Evolutionary conservation across 1,140 invertebrate species (phyloP), one percentile per base, ranked within the genome.

Genomic region (Anastatus disparis): DNA sequence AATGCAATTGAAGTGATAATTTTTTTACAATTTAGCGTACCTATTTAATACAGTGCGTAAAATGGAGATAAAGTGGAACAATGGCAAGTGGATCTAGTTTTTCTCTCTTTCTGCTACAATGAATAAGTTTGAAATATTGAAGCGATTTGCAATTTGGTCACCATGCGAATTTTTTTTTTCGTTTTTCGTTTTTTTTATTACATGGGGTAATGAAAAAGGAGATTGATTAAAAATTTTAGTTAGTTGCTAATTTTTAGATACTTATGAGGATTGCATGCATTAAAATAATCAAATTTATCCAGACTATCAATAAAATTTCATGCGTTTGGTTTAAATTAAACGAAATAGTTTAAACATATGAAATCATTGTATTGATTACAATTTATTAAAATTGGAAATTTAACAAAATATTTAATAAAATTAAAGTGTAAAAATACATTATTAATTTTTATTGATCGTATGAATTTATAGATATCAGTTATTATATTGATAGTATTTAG

Each of bases 1-100:
- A 40, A 38, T 40, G 29, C 20, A 12, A 40, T 38, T 1, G 26
- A 38, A 58, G 20, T 24, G 12, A 13, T 7, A 55, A 42, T 15
- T 50, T 62, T 62, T 62, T 62, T 8, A 6, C 9, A 35, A n/a
- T 62, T 62, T 62, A 27, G 26, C 27, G n/a, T 13, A 9, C 20
- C 17, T 46, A 20, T n/a, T 52, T 50, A 38, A 1, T 24, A 2
- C 20, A 27, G 29, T 22, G 15, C 35, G 17, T 53, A 40, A 24
- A 61, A 58, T 48, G n/a, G 13, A 61, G 26, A 69, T 58, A 61
- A 61, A 69, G 44, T 24, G 27, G 6, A 46, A 46, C 46, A 66
- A 61, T 61, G 35, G 29, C 55, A 59, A 50, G 22, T 58, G 48
- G 12, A n/a, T n/a, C n/a, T n/a, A n/a, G n/a, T n/a, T n/a, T 20